These are phyloP conservation scores for Nematostella vectensis DNA, from an alignment of 92 coral and sea anemone species.

Conservation along the genomic window DNA sequence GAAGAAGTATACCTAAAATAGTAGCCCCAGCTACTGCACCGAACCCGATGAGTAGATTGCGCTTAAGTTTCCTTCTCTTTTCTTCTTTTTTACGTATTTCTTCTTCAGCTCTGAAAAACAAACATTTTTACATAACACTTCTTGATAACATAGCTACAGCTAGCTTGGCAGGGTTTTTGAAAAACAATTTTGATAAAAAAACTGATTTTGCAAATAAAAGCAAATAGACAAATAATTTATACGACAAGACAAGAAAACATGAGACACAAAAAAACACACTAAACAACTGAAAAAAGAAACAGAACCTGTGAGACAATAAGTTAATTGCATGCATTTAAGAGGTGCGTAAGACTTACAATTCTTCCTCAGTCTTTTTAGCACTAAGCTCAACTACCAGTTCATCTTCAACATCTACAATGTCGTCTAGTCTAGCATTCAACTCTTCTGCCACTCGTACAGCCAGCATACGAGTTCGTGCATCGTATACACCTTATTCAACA, in stretches of 20 bases:
- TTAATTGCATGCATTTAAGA: too few species aligned
- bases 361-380: constrained; percentile 4
- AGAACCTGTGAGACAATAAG: too few species aligned
- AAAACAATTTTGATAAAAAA: too few species aligned
- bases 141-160: too few species aligned
- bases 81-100: constrained; percentile 21
- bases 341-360: constrained; percentile 27
- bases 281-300: too few species aligned
- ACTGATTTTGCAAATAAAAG: too few species aligned
- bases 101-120: constrained; percentile 31
- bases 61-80: constrained; percentile 29
- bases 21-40: constrained; percentile 78
- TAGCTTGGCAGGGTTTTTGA: too few species aligned
- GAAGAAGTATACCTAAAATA: constrained; percentile 51
- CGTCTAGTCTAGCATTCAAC: constrained; percentile 22
- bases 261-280: too few species aligned
- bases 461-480: constrained; percentile 59
- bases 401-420: constrained; percentile 32
- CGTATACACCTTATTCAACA: constrained; percentile 55
- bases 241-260: too few species aligned
- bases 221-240: too few species aligned
- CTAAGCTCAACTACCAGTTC: constrained; percentile 28
- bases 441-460: constrained; percentile 30
- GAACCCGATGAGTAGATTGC: constrained; percentile 57
- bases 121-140: too few species aligned